Base-by-base conservation (phyloP, 2,888 invertebrate genomes). In the Leptopilina myrica region DNA sequence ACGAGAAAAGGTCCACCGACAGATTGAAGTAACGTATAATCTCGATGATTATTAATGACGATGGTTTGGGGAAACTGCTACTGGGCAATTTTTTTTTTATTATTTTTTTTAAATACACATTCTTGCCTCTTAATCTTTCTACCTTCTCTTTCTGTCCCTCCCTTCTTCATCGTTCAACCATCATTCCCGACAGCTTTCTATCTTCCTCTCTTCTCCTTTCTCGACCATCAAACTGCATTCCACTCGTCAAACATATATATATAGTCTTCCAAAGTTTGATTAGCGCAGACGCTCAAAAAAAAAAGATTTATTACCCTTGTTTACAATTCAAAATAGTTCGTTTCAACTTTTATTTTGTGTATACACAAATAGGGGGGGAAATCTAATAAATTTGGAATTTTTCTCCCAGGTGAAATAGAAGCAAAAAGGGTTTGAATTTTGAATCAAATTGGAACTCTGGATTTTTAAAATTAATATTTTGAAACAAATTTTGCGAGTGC, bases 21-120 rank as follows among this genome's bases (percentile, higher is more conserved):
- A 11, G 49, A 49, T 33, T 49, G 49, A 83, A 81, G 86, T 90
- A 91, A 89, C 90, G 87, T 91, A 91, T 91, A 91, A 91, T 91
- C 91, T 91, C 87, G 87, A 83, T 88, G 87, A 90, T 91, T 91
- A 91, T 91, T 91, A 91, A 91, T 91, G 91, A 89, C 90, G 89
- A 89, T 89, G 90, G 90, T 91, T 91, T 91, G 89, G 91, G 91
- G 90, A 91, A 91, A 91, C 89, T 91, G 91, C 91, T 91, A 91
- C 91, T 90, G 91, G 90, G 91, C 90, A 91, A 88, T 86, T 86
- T 80, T 80, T 81, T 84, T 85, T 20, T 20, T 20, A 20, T 20
- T 20, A n/a, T 20, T 20, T 20, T 20, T 79, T 79, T 79, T 76
- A 79, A 79, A 80, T 80, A 81, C 83, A 79, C 75, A 84, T 84